A percentile compares a stretch with the other conserved stretches of the same genome.
Evolutionary conservation across 2,113 vertebrate species (phyloP).

Genomic region (Colistium nudipinnis): DNA sequence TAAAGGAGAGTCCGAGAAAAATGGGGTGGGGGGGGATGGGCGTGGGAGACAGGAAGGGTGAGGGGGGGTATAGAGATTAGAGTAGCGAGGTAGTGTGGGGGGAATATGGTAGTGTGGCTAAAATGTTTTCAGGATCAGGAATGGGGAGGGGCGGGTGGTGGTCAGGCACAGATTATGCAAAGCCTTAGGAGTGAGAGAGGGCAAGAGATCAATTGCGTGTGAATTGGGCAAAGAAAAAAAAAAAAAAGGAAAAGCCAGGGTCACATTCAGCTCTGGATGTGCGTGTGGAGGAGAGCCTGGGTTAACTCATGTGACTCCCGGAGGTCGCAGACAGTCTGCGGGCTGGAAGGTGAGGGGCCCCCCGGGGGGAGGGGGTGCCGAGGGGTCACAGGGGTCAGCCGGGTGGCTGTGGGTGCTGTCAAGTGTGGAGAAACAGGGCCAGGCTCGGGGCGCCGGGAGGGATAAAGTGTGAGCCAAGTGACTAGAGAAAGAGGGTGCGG

Average conservation of each 20-base stretch:
- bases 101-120: constrained; percentile 11
- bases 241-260: not conserved
- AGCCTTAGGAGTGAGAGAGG: constrained; percentile 6
- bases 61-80: not conserved
- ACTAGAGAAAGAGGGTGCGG: constrained; percentile 14
- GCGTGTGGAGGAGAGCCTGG: constrained; percentile 30
- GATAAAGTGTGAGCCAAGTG: constrained; percentile 44
- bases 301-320: constrained; percentile 62
- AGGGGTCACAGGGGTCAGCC: too few relatives aligned
- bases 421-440: constrained; percentile 15
- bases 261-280: constrained; percentile 29
- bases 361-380: not conserved
- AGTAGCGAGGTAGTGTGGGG: constrained; percentile 13
- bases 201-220: constrained; percentile 53
- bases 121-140: constrained; percentile 31
- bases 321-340: constrained; percentile 42
- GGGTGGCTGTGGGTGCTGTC: too few relatives aligned
- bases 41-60: not conserved
- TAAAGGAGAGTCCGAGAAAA: constrained; percentile 4
- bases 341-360: constrained; percentile 32
- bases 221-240: constrained; percentile 15
- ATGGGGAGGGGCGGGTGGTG: not conserved
- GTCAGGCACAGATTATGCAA: constrained; percentile 41
- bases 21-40: constrained; percentile 6
- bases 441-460: constrained; percentile 5